These are phyloP conservation scores for Mastacembelus armatus DNA, from an alignment of 2,797 vertebrate species.

Conservation along the genomic window DNA sequence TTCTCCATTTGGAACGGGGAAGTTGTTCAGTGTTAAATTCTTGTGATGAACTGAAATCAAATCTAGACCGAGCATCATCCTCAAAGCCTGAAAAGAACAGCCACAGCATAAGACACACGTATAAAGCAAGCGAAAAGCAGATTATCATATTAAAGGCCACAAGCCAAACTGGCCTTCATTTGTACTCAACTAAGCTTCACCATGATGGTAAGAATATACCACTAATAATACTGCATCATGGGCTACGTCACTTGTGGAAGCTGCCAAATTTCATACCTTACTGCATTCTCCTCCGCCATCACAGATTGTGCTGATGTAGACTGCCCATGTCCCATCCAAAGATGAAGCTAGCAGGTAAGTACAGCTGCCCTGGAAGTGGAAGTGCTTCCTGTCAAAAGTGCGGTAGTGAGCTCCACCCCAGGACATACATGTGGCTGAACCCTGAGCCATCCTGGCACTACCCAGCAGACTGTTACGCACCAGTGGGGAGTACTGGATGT, in stretches of 20 bases:
- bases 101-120: neutral
- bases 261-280: conserved; percentile 74
- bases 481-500: conserved; percentile 76
- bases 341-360: conserved; percentile 86
- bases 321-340: conserved; percentile 86
- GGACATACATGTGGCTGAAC: conserved; percentile 84
- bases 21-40: conserved; percentile 84
- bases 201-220: neutral
- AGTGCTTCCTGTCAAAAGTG: conserved; percentile 90
- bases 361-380: conserved; percentile 89
- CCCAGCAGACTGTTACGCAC: conserved; percentile 70
- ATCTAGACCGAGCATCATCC: conserved; percentile 87
- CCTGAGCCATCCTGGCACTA: conserved; percentile 63
- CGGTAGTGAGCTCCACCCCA: conserved; percentile 90
- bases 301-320: conserved; percentile 83
- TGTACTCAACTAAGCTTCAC: too few relatives aligned
- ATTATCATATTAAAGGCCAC: neutral
- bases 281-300: conserved; percentile 73
- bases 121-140: neutral
- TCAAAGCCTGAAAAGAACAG: conserved; percentile 78
- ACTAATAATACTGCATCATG: neutral
- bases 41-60: conserved; percentile 76
- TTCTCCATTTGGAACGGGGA: conserved; percentile 71
- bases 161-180: neutral
- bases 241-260: neutral